Base-by-base conservation (phyloP, 2,797 vertebrate species). In the Cossypha heuglini region DNA sequence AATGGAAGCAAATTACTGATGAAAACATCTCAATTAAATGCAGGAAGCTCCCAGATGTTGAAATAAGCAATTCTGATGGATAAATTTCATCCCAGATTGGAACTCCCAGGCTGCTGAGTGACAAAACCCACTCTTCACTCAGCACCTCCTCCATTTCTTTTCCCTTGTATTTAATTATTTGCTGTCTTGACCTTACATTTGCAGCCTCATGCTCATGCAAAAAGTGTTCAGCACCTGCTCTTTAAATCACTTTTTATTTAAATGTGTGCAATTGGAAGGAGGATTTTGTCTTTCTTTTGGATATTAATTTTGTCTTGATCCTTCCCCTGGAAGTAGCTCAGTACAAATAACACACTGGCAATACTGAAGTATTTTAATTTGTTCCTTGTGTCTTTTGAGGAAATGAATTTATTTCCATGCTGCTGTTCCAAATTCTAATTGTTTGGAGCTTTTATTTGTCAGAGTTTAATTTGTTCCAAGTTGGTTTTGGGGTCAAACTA, bases 321-420 rank as follows among this genome's bases (percentile, higher is more conserved):
- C 78, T 95, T 96, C 69, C 95, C 96, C 91, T 74, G 79, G 79
- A 95, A 95, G 96, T 90, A 97, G 97, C 97, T 97, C 94, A 94
- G 97, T 97, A 92, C 93, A 96, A 72, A n/a, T 11, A 98, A 97
- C 94, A 94, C 77, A 51, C 24, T 93, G 86, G 96, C 97, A 97
- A 97, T 92, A 98, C 95, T 96, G 90, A 94, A 90, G 55, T 68
- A 78, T 97, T 98, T 97, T 42, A 43, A 10, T 97, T 98, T 97
- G 97, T 97, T 98, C 98, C 98, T 98, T 97, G 93, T 97, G 89
- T 97, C 98, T 97, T 98, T 97, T 97, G 96, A 84, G 90, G 79
- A 91, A 92, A 95, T 92, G 77, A 17, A 92, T 97, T 95, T 35
- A 94, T 97, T 97, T 96, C 59, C 49, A 78, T 96, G 98, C 98